phyloP scores from a whole-genome alignment of 2,888 invertebrate species.

The Rotaria magnacalcarata region DNA sequence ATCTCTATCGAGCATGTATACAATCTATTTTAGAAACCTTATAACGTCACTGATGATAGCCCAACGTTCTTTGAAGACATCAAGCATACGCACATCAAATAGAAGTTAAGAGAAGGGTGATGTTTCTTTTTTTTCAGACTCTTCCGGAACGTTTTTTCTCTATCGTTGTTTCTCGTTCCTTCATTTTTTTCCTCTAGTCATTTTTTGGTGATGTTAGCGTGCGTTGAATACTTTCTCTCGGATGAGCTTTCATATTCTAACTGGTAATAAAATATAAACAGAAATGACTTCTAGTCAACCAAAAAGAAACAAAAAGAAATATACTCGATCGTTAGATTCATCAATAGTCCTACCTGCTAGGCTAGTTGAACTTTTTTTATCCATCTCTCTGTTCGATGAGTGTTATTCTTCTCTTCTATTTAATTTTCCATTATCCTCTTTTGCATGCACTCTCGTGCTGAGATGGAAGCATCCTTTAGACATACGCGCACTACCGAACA shows the following conservation, averaged over 20 bases:
- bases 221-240: background rate
- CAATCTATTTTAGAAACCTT: background rate
- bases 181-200: background rate
- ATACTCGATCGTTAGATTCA: background rate
- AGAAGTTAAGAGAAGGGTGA: slow-evolving; percentile 11
- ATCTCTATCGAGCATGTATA: background rate
- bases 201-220: background rate
- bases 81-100: background rate
- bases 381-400: background rate
- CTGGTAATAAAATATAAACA: background rate
- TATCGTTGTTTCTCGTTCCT: background rate
- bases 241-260: background rate
- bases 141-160: background rate
- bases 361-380: background rate
- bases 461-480: slow-evolving; percentile 18
- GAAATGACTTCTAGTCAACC: background rate
- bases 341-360: background rate
- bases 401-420: background rate
- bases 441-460: background rate
- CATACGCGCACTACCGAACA: background rate
- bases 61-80: background rate
- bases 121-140: slow-evolving; percentile 23
- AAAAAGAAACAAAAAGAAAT: too few species aligned
- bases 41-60: background rate
- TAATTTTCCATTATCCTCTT: slow-evolving; percentile 12